These are phyloP conservation scores for Abrostola tripartita DNA, from an alignment of 2,888 invertebrate species.

Conservation along the genomic window DNA sequence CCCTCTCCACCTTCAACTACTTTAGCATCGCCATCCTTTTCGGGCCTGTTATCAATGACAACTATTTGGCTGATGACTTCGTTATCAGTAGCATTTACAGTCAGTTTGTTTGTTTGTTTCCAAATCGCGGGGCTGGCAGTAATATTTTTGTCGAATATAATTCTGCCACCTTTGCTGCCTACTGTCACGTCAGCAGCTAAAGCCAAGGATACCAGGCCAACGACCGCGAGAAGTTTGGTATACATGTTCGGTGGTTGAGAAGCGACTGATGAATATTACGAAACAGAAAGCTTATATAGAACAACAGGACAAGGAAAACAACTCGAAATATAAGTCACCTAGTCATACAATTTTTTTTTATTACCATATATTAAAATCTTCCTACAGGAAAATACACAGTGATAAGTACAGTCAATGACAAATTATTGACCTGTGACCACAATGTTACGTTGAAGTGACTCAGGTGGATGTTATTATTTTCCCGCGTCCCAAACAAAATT, in stretches of 20 bases:
- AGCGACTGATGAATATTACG: slow-evolving; percentile 61
- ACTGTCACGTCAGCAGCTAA: slow-evolving; percentile 68
- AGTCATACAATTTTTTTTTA: slow-evolving; percentile 71
- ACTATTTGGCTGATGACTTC: slow-evolving; percentile 74
- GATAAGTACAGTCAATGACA: slow-evolving; percentile 61
- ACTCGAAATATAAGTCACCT: slow-evolving; percentile 62
- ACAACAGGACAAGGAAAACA: slow-evolving; percentile 74
- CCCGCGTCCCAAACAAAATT: background rate
- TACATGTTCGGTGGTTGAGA: slow-evolving; percentile 65
- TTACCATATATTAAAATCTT: slow-evolving; percentile 70
- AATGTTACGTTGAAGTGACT: slow-evolving; percentile 42
- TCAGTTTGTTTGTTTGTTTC: slow-evolving; percentile 71
- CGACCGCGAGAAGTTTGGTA: slow-evolving; percentile 53
- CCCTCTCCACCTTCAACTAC: slow-evolving; percentile 79
- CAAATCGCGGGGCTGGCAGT: slow-evolving; percentile 78
- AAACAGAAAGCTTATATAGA: slow-evolving; percentile 70
- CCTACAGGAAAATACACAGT: slow-evolving; percentile 78
- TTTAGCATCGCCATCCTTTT: slow-evolving; percentile 78
- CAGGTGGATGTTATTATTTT: slow-evolving; percentile 14
- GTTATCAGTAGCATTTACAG: slow-evolving; percentile 67
- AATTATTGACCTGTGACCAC: slow-evolving; percentile 38
- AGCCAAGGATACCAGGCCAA: slow-evolving; percentile 63
- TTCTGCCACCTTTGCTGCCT: slow-evolving; percentile 67
- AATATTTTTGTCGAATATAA: slow-evolving; percentile 72
- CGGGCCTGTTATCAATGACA: slow-evolving; percentile 74